Percentiles rank a stretch among this genome's conserved stretches.
Evolutionary conservation across 2,797 vertebrate genomes (phyloP).

Genomic region (Channa striata): DNA sequence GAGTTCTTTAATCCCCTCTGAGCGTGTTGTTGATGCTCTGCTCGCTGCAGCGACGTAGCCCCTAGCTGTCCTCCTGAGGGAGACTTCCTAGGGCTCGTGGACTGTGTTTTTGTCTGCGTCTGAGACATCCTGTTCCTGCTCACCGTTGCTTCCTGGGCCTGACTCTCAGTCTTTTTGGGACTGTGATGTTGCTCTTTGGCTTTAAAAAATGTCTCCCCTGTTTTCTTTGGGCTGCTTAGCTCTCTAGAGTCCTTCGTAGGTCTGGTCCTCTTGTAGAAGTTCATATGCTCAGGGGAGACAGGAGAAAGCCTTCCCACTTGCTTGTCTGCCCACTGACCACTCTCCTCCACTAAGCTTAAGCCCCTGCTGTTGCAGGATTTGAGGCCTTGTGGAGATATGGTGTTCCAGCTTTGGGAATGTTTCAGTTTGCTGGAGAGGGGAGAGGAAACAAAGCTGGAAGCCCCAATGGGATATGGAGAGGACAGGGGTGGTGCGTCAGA

Average conservation of each 20-base stretch:
- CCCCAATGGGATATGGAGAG: conserved; percentile 83
- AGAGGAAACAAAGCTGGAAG: conserved; percentile 80
- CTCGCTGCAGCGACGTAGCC: conserved; percentile 42
- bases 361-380: conserved; percentile 71
- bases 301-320: conserved; percentile 55
- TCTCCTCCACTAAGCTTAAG: conserved; percentile 73
- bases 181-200: conserved; percentile 76
- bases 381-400: conserved; percentile 64
- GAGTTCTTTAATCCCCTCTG: conserved; percentile 52
- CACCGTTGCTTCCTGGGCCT: conserved; percentile 38
- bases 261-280: conserved; percentile 73
- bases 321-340: conserved; percentile 73
- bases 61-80: conserved; percentile 58
- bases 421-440: conserved; percentile 78
- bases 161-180: conserved; percentile 59
- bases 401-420: conserved; percentile 79
- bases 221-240: conserved; percentile 77
- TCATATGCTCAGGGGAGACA: conserved; percentile 44
- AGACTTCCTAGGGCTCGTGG: conserved; percentile 63
- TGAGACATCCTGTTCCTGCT: conserved; percentile 50
- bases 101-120: conserved; percentile 47
- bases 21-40: conserved; percentile 50
- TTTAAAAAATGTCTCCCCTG: conserved; percentile 69
- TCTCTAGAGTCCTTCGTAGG: conserved; percentile 65
- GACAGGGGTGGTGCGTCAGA: conserved; percentile 85